Percentiles rank a stretch among this genome's conserved stretches.
Evolutionary conservation across 2,113 vertebrate species (phyloP).

Genomic region (Tetrax tetrax): DNA sequence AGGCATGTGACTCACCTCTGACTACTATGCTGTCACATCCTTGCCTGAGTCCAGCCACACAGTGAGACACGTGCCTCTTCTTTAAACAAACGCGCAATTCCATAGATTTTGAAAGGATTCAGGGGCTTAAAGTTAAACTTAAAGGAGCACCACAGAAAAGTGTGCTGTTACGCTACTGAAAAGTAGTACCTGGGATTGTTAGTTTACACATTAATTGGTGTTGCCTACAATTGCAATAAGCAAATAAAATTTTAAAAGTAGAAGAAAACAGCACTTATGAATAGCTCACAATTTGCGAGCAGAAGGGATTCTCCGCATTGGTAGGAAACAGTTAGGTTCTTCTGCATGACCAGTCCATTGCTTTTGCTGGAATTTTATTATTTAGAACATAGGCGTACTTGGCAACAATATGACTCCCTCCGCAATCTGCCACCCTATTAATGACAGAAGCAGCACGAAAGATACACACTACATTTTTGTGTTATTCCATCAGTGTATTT

Average conservation of each 20-base stretch:
- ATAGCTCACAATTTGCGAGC: conserved; percentile 8
- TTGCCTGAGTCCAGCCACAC: not conserved
- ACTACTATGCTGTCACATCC: not conserved
- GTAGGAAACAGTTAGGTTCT: conserved; percentile 16
- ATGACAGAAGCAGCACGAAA: conserved; percentile 21
- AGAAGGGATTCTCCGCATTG: not conserved
- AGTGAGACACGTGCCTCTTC: not conserved
- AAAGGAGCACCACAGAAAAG: not conserved
- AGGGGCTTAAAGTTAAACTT: not conserved
- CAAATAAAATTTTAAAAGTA: not conserved
- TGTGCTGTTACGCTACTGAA: not conserved
- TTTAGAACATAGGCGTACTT: not conserved
- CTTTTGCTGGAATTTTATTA: conserved; percentile 21
- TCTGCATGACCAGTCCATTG: not conserved
- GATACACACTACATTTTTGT: not conserved
- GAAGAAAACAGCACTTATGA: not conserved
- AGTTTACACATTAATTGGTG: not conserved
- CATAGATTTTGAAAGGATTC: not conserved
- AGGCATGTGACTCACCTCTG: not conserved
- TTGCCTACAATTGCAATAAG: not conserved
- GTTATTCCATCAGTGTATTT: conserved; percentile 15
- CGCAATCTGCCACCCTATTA: conserved; percentile 21
- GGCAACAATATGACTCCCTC: not conserved
- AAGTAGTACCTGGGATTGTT: not conserved
- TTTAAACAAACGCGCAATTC: not conserved